Percentiles rank a stretch among this genome's conserved stretches.
phyloP scores from a whole-genome alignment of 2,888 invertebrate species.

The Perithous albicinctus region DNA sequence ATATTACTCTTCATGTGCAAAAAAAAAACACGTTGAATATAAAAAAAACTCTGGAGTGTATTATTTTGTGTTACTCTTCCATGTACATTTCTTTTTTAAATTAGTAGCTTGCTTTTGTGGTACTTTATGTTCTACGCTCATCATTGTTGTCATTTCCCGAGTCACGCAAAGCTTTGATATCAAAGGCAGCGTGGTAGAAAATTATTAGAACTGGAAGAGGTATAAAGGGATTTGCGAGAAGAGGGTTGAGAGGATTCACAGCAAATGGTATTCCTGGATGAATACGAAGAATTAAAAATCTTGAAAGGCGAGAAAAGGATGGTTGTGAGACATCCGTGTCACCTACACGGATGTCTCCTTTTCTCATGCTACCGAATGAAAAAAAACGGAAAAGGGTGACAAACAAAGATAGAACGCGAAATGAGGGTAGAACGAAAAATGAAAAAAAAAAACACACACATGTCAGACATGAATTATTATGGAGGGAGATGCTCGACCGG shows the following conservation, averaged over 20 bases:
- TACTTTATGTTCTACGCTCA: not conserved
- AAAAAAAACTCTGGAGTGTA: no score
- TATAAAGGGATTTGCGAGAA: conserved; percentile 7
- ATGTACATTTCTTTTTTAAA: not conserved
- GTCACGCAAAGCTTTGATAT: conserved; percentile 54
- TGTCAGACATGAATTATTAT: conserved; percentile 36
- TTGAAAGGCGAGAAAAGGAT: conserved; percentile 24
- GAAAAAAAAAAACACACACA: not conserved
- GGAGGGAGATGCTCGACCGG: conserved; percentile 14
- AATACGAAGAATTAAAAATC: conserved; percentile 53
- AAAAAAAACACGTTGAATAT: not conserved
- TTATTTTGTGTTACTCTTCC: no score
- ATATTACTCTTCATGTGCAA: no score
- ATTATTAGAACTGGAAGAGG: conserved; percentile 61
- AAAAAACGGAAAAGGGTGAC: conserved; percentile 14
- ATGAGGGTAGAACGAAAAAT: conserved; percentile 17
- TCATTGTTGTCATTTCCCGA: conserved; percentile 11
- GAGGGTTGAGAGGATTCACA: not conserved
- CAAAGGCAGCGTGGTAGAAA: conserved; percentile 49
- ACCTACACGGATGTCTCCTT: no score
- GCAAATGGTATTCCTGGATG: conserved; percentile 74
- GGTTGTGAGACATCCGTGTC: conserved; percentile 6
- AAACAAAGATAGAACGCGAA: conserved; percentile 9
- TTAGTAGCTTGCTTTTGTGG: not conserved
- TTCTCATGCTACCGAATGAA: not conserved